These are phyloP conservation scores for Aradus depressus DNA, from an alignment of 2,888 invertebrate genomes.

Conservation along the genomic window DNA sequence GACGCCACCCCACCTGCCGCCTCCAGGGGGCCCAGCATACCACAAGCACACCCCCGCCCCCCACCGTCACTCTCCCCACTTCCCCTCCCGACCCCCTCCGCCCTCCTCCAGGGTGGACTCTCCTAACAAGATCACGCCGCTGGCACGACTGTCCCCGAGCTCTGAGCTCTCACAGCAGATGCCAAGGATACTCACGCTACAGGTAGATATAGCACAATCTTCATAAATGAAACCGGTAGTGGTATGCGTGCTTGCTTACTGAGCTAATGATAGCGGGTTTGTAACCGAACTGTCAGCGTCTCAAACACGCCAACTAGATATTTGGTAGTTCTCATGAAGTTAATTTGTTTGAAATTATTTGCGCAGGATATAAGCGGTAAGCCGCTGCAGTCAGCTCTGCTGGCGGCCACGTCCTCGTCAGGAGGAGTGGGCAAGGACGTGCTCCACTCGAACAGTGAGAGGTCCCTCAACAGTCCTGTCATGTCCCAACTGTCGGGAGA, in stretches of 20 bases:
- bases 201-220: slow-evolving; percentile 25
- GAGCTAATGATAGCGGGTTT: too few species aligned
- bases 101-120: slow-evolving; percentile 34
- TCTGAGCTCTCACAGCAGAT: slow-evolving; percentile 85
- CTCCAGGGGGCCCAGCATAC: slow-evolving; percentile 56
- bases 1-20: slow-evolving; percentile 60
- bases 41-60: slow-evolving; percentile 38
- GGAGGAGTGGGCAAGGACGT: slow-evolving; percentile 80
- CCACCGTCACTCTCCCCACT: slow-evolving; percentile 69
- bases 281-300: too few species aligned
- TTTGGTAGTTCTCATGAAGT: too few species aligned
- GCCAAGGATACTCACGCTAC: slow-evolving; percentile 76
- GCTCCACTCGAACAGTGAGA: slow-evolving; percentile 82
- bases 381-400: slow-evolving; percentile 74
- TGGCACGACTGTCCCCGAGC: slow-evolving; percentile 81
- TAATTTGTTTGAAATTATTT: not conserved
- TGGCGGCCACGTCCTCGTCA: slow-evolving; percentile 81
- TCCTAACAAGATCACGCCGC: slow-evolving; percentile 49
- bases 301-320: too few species aligned
- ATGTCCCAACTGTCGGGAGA: slow-evolving; percentile 85
- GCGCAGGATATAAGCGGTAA: slow-evolving; percentile 83
- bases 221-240: too few species aligned
- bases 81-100: slow-evolving; percentile 42
- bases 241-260: too few species aligned
- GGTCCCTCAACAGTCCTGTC: slow-evolving; percentile 83